Evolutionary conservation across 2,113 vertebrate species (phyloP).

Genomic region (Crypturellus undulatus): DNA sequence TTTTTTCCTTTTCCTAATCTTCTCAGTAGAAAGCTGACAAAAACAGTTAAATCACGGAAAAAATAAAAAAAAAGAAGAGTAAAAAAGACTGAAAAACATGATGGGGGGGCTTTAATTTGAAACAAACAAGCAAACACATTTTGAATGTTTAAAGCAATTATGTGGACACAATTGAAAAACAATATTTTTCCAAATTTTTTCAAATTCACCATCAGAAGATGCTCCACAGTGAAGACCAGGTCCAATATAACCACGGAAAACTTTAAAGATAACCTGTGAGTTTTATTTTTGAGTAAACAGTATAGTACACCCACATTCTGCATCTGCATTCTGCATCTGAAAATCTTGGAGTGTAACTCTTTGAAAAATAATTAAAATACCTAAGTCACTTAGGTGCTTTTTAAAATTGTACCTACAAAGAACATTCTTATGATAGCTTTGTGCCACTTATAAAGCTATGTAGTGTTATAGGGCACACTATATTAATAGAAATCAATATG

Average conservation of each 20-base stretch:
- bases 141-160: neutral
- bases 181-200: conserved; percentile 1
- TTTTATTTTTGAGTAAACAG: neutral
- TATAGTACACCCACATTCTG: neutral
- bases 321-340: neutral
- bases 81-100: conserved; percentile 2
- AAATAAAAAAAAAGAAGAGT: neutral
- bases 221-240: neutral
- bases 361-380: conserved; percentile 38
- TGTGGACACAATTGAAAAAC: conserved; percentile 1
- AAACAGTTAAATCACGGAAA: neutral
- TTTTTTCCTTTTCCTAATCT: neutral
- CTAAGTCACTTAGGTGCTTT: conserved; percentile 52
- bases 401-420: neutral
- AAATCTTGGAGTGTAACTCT: neutral
- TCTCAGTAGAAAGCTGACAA: neutral
- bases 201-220: neutral
- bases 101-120: neutral
- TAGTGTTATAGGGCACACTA: conserved; percentile 22
- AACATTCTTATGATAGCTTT: conserved; percentile 34
- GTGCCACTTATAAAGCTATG: conserved; percentile 46
- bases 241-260: neutral
- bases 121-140: neutral
- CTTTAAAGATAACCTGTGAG: neutral
- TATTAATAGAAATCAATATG: conserved; percentile 45